phyloP scores from a whole-genome alignment of 92 coral and sea anemone species.

The Meandrina meandrites region DNA sequence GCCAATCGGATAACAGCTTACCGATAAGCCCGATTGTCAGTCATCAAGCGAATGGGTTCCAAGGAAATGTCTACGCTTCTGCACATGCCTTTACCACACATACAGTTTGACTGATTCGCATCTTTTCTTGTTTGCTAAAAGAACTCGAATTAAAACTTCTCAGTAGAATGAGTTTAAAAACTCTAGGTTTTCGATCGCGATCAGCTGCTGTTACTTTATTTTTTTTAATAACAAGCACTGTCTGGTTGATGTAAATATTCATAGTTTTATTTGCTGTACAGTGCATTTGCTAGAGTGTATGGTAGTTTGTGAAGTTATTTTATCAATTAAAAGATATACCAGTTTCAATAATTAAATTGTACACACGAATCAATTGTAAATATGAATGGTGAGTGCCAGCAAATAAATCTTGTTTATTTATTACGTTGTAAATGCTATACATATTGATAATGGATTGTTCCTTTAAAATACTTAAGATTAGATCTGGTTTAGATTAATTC shows the following conservation, averaged over 20 bases:
- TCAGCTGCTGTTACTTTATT: not conserved
- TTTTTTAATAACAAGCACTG: not conserved
- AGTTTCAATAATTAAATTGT: not conserved
- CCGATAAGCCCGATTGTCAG: constrained; percentile 52
- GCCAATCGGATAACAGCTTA: constrained; percentile 49
- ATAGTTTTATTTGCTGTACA: not conserved
- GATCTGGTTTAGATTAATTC: too few relatives aligned
- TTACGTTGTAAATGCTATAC: not conserved
- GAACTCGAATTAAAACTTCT: not conserved
- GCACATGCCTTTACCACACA: constrained; percentile 71
- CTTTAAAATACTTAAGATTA: too few relatives aligned
- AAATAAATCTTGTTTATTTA: constrained; percentile 10
- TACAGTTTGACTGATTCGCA: constrained; percentile 28
- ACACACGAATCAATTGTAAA: constrained; percentile 5
- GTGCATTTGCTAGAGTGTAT: not conserved
- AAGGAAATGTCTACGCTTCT: constrained; percentile 21
- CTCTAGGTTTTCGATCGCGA: not conserved
- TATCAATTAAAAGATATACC: not conserved
- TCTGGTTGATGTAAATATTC: constrained; percentile 18
- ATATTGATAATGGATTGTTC: not conserved
- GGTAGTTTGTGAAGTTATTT: not conserved
- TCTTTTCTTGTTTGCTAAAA: not conserved
- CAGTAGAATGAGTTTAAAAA: too few relatives aligned
- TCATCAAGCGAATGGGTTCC: constrained; percentile 56
- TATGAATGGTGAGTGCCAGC: not conserved